Evolutionary conservation across 2,888 invertebrate genomes (phyloP), one percentile per base, ranked within the genome.

Genomic region (Drosophila robusta): DNA sequence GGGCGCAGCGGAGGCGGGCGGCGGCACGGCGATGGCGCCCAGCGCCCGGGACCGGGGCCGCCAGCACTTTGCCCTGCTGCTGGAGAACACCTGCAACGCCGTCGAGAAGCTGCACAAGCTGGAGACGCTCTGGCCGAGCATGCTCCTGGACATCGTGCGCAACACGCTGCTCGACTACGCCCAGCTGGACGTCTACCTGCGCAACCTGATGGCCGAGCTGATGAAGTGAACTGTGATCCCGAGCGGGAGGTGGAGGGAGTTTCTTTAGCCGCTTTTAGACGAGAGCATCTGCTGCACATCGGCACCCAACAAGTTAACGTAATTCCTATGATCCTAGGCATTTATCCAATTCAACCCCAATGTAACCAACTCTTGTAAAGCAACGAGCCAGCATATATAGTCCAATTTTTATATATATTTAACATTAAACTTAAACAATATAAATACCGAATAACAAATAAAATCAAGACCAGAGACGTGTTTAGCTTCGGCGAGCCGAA

Each of bases 161-260:
- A 95, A 96, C 78, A 95, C 96, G 12, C 92, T 97, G 65, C 93
- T 94, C 65, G 97, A 97, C 91, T 97, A 96, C 90, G 94, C 95
- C n/a, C 94, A 97, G 80, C 94, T 97, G 93, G 95, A 97, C 89
- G 93, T 94, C 61, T 97, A 97, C 90, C 95, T 97, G 92, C 96
- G 96, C 90, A 91, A 91, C 75, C 86, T 92, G 38, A 91, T 92
- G 91, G 65, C 80, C 26, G 92, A 92, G 63, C 78, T 92, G 51
- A 91, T 91, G 91, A 91, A 92, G 78, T 91, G 72, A 38, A 14
- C 2, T 29, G 9, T 38, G 56, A 14, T 46, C 29, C 29, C 34
- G 12, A 12, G 3, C 4, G 34, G 34, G 29, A 29, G 29, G 8
- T 9, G 29, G 29, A 11, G 11, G 4, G 34, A 34, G 34, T 34